Evolutionary conservation across 2,113 vertebrate genomes (phyloP).

Genomic region (Sclerurus mexicanus): DNA sequence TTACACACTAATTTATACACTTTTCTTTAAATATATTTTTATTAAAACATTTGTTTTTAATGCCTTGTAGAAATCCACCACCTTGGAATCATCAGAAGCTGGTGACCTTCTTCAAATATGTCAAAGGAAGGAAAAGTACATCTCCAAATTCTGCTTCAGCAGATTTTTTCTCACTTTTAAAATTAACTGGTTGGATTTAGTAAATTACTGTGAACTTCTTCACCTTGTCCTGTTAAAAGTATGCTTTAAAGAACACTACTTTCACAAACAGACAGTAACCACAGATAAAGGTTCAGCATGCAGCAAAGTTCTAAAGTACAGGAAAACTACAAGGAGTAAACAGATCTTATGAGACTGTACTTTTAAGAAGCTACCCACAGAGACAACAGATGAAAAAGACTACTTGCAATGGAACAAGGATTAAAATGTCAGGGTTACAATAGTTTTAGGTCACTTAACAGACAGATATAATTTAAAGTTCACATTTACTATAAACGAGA

Average conservation of each 20-base stretch:
- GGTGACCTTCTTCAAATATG: slow-evolving; percentile 6
- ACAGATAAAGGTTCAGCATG: slow-evolving; percentile 24
- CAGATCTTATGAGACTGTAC: neutral
- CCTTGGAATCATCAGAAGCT: slow-evolving; percentile 5
- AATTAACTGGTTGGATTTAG: neutral
- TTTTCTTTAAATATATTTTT: slow-evolving; percentile 49
- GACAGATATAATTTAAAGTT: neutral
- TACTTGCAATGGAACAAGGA: neutral
- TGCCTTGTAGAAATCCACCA: slow-evolving; percentile 59
- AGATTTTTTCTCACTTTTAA: slow-evolving; percentile 23
- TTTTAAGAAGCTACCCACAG: neutral
- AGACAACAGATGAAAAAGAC: slow-evolving; percentile 10
- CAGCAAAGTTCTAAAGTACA: slow-evolving; percentile 13
- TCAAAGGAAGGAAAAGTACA: slow-evolving; percentile 13
- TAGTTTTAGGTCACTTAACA: neutral
- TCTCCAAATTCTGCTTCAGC: neutral
- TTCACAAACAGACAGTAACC: neutral
- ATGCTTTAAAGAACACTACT: slow-evolving; percentile 28
- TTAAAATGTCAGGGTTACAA: neutral
- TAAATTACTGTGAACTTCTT: slow-evolving; percentile 23
- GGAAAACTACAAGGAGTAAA: neutral
- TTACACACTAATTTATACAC: slow-evolving; percentile 6
- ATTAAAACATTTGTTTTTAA: slow-evolving; percentile 70
- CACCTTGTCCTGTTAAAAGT: neutral
- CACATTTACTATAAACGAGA: neutral